Evolutionary conservation across 2,888 invertebrate species (phyloP), one percentile per base, ranked within the genome.

Genomic region (Pseudococcus longispinus): DNA sequence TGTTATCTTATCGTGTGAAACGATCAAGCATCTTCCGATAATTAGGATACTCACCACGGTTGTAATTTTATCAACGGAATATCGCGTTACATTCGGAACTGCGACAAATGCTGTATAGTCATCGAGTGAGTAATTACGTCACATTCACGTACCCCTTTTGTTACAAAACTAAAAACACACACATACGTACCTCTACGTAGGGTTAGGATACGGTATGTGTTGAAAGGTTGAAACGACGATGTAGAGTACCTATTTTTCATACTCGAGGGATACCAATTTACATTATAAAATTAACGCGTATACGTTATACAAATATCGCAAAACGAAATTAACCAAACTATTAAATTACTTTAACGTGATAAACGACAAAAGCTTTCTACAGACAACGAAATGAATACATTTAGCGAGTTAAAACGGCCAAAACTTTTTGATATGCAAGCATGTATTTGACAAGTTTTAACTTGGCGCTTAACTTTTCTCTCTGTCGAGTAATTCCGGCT

Each of bases 331-430:
- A 80, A 80, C 77, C 77, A 42, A 80, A 42, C 20, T 80, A 37
- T 80, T 80, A 80, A 80, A 80, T 80, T 80, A 80, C 77, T 80
- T 80, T 29, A 80, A 80, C 77, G 77, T 80, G 77, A 80, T 42
- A 80, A 80, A 80, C 77, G 77, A 80, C 77, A 80, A 80, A 80
- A 20, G 77, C 77, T 80, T 80, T 80, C 77, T 42, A 11, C 77
- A 80, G 77, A 80, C 77, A 80, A 80, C 77, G 37, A 80, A 80
- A 80, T 80, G 77, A 80, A 80, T 80, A 80, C 77, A 80, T 80
- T 80, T 80, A 80, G 77, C 77, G 15, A 80, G 77, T 42, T 42
- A 80, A 80, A 60, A 80, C 20, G 77, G 42, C 77, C 77, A 42
- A 80, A 80, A 80, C 77, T 80, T 80, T 80, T 80, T 80, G 77